phyloP scores from a whole-genome alignment of 2,797 vertebrate genomes.

The Pseudochirops corinnae region DNA sequence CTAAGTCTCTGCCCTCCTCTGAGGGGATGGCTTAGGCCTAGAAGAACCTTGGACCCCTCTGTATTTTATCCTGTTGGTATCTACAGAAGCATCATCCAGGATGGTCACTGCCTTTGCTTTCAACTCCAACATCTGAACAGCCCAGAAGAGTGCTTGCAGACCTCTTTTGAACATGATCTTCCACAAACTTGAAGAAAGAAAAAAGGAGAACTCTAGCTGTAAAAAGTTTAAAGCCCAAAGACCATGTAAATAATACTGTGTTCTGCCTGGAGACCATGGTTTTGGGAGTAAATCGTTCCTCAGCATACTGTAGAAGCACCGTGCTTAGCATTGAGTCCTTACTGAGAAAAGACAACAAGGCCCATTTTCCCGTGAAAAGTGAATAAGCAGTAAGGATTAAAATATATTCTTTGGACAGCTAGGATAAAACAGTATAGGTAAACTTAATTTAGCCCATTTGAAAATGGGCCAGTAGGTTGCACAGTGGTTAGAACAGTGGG shows the following conservation, averaged over 20 bases:
- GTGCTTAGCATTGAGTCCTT: neutral
- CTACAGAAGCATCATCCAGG: neutral
- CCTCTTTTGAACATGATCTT: constrained; percentile 9
- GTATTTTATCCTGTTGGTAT: neutral
- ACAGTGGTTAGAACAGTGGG: neutral
- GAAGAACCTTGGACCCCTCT: neutral
- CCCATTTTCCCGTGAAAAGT: neutral
- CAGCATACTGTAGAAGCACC: neutral
- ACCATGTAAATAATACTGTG: neutral
- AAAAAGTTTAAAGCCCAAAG: constrained; percentile 36
- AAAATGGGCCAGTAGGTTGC: neutral
- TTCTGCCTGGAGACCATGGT: neutral
- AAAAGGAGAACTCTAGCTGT: constrained; percentile 20
- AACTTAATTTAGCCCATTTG: neutral
- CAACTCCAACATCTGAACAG: neutral
- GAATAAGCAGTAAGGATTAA: neutral
- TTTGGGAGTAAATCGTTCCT: neutral
- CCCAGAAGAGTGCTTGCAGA: neutral
- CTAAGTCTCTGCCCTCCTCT: neutral
- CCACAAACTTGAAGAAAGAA: neutral
- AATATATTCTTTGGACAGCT: neutral
- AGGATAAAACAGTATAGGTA: neutral
- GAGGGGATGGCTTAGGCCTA: constrained; percentile 25
- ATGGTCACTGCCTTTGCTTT: neutral
- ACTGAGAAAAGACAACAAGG: neutral